Evolutionary conservation across 2,797 vertebrate species (phyloP), one percentile per base, ranked within the genome.

Genomic region (Ceyx erithaca): DNA sequence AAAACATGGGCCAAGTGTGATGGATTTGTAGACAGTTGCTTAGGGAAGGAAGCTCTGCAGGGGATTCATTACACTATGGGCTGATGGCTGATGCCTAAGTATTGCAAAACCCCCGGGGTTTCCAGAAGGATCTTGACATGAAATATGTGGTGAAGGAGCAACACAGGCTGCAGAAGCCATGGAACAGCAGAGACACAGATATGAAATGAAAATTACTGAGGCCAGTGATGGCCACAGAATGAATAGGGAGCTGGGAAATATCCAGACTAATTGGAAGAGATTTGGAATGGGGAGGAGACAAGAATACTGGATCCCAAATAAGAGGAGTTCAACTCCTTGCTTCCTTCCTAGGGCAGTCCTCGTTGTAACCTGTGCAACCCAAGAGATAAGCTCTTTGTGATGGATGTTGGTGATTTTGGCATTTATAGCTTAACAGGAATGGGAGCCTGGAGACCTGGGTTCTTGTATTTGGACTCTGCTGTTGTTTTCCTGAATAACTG

Each of bases 1-100:
- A 76, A 93, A 94, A 83, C 92, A 83, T 46, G 48, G 81, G 48
- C 43, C 49, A 75, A 69, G 70, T 72, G 54, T 57, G 72, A 91
- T 61, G 71, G 57, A 89, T 86, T 71, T 93, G 49, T 64, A 90
- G 75, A 67, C 70, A 89, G 68, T 54, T 88, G 40, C 59, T 79
- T 76, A 87, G 59, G 33, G 52, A 78, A 89, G 49, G 77, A 89
- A 81, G 70, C 49, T 23, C 82, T 86, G 72, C 43, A 72, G 85
- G 59, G 55, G 43, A 79, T 81, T 88, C 55, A 83, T 83, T 91
- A 78, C 26, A 10, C 66, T 77, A 55, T 0, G 2, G 73, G 49
- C 87, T 89, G 57, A 84, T 2, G 9, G 73, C 67, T 91, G 66
- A 83, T 85, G 85, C 10, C 43, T 52, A 67, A 94, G 26, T 72